These are phyloP conservation scores for Scartelaos histophorus DNA, from an alignment of 2,113 vertebrate genomes.

Conservation along the genomic window DNA sequence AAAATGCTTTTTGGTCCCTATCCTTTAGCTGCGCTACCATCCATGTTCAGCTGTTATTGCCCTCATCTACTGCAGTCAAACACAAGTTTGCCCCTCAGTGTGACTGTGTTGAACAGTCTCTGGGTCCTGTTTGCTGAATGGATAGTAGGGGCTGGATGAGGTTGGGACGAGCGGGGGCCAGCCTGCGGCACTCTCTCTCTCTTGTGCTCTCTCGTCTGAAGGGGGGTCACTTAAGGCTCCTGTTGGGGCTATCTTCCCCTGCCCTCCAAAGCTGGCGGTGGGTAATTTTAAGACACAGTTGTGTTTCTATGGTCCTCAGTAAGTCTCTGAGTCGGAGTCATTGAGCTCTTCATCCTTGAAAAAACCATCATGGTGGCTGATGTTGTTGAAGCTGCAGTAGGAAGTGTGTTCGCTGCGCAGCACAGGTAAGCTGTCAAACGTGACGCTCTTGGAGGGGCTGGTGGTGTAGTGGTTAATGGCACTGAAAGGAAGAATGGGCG, in stretches of 20 bases:
- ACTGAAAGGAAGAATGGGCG: conserved; percentile 88
- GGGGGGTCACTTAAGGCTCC: conserved; percentile 67
- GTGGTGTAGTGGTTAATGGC: conserved; percentile 93
- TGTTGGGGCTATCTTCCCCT: conserved; percentile 49
- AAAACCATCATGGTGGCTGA: conserved; percentile 87
- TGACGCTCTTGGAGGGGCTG: conserved; percentile 93
- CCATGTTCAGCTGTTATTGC: conserved; percentile 70
- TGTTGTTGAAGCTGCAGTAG: conserved; percentile 95
- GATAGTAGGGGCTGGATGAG: conserved; percentile 64
- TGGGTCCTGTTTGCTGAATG: conserved; percentile 61
- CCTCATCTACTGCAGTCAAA: conserved; percentile 46
- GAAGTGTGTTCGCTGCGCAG: conserved; percentile 88
- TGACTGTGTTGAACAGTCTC: conserved; percentile 51
- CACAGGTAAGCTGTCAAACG: conserved; percentile 89
- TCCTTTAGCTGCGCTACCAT: conserved; percentile 60
- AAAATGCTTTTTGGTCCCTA: conserved; percentile 74
- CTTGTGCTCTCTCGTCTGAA: conserved; percentile 27
- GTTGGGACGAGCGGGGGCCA: conserved; percentile 57
- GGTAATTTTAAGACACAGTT: conserved; percentile 73
- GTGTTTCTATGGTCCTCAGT: conserved; percentile 78
- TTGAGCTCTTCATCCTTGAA: conserved; percentile 94
- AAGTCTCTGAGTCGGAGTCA: conserved; percentile 98
- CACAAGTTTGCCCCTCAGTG: conserved; percentile 37
- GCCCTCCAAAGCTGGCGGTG: conserved; percentile 60
- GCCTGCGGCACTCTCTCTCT: conserved; percentile 55